Conservation (phyloP, 2,113 vertebrate genomes). For the Symphodus melops region DNA sequence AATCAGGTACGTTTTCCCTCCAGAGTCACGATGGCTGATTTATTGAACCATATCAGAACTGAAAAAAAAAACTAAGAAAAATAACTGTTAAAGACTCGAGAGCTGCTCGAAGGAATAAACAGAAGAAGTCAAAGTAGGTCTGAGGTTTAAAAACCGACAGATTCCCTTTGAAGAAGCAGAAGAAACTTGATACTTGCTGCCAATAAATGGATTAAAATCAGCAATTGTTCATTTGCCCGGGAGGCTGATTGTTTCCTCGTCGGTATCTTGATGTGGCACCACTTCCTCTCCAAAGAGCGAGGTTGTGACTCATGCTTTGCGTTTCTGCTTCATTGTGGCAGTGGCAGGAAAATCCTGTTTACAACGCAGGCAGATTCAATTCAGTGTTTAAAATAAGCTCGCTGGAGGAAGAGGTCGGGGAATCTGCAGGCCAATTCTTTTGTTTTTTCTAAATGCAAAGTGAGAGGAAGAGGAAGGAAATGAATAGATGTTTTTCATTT, state of each 20-base stretch:
- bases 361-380: constrained; percentile 33
- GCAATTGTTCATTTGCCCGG: constrained; percentile 27
- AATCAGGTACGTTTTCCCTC: no score
- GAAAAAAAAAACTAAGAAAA: no score
- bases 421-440: constrained; percentile 12
- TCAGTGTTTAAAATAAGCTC: constrained; percentile 40
- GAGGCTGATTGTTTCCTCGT: constrained; percentile 25
- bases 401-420: constrained; percentile 48
- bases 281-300: constrained; percentile 26
- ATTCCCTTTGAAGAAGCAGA: not conserved
- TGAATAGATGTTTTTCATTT: not conserved
- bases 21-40: no score
- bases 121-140: not conserved
- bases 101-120: no score
- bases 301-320: constrained; percentile 46
- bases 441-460: constrained; percentile 17
- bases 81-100: no score
- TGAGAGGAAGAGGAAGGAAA: not conserved
- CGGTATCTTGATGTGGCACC: constrained; percentile 27
- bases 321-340: constrained; percentile 54
- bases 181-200: not conserved
- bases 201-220: constrained; percentile 31
- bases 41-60: no score
- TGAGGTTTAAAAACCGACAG: not conserved
- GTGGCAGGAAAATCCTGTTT: constrained; percentile 1